Conservation (phyloP, 2,888 invertebrate genomes). For the Cryptus armator region DNA sequence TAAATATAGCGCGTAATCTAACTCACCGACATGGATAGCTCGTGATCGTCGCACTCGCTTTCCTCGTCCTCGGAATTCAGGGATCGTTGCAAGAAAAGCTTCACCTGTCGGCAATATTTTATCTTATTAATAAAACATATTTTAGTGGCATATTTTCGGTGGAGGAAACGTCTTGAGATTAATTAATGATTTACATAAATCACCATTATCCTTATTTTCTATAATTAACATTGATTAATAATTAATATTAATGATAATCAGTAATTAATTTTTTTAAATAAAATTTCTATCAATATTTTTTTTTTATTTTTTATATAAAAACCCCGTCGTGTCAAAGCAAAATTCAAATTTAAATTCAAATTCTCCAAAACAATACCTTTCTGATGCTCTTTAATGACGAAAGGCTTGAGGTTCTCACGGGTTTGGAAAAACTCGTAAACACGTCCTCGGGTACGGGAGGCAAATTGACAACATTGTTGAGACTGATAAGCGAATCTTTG, state of each 20-base stretch:
- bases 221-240: no score
- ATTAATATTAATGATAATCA: no score
- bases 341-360: no score
- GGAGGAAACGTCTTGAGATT: no score
- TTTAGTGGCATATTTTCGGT: no score
- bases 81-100: slow-evolving; percentile 84
- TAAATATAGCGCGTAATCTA: not conserved
- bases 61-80: slow-evolving; percentile 85
- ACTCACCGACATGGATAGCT: slow-evolving; percentile 68
- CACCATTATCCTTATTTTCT: no score
- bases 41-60: slow-evolving; percentile 82
- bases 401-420: slow-evolving; percentile 84
- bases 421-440: slow-evolving; percentile 84
- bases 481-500: slow-evolving; percentile 84
- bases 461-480: slow-evolving; percentile 84
- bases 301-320: no score
- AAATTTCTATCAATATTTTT: no score
- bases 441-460: slow-evolving; percentile 86
- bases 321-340: no score
- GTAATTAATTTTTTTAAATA: no score
- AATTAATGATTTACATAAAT: no score
- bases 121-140: not conserved
- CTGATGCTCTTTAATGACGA: slow-evolving; percentile 85
- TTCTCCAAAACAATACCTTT: slow-evolving; percentile 74
- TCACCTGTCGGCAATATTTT: slow-evolving; percentile 73